These are phyloP conservation scores for Lasioglossum pauxillum DNA, from an alignment of 2,888 invertebrate species.

Conservation along the genomic window DNA sequence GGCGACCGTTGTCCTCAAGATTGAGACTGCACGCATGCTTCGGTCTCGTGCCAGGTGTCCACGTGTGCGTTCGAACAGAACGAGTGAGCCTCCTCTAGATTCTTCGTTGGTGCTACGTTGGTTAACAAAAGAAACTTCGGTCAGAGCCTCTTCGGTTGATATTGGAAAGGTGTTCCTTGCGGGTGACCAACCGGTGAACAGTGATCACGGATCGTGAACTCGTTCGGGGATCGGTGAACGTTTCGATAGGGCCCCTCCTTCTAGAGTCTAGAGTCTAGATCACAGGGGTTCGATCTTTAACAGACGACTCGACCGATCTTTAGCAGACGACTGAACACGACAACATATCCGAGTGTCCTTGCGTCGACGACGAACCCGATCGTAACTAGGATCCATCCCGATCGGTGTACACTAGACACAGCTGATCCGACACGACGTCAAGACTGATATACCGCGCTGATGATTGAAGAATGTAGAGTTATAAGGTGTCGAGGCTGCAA, in stretches of 20 bases:
- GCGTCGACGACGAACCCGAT: neutral
- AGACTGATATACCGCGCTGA: constrained; percentile 24
- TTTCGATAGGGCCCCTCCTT: neutral
- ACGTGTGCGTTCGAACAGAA: constrained; percentile 3
- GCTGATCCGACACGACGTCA: neutral
- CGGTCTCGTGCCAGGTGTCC: constrained; percentile 27
- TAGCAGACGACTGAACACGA: constrained; percentile 1
- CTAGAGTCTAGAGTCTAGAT: neutral
- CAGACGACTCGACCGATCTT: neutral
- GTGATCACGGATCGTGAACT: constrained; percentile 26
- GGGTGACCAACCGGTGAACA: neutral
- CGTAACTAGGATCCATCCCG: neutral
- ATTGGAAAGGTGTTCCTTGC: constrained; percentile 1
- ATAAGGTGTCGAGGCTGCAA: neutral
- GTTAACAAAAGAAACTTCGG: neutral
- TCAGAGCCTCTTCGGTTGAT: neutral
- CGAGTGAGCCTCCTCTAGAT: constrained; percentile 35
- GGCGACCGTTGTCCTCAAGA: constrained; percentile 9
- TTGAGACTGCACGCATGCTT: constrained; percentile 29
- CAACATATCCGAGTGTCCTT: constrained; percentile 32
- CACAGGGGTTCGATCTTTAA: neutral
- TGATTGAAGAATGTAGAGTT: neutral
- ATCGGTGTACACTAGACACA: neutral
- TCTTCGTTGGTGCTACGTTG: constrained; percentile 33
- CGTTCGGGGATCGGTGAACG: neutral